Evolutionary conservation across 2,888 invertebrate genomes (phyloP).

Genomic region (Taenaris catops): DNA sequence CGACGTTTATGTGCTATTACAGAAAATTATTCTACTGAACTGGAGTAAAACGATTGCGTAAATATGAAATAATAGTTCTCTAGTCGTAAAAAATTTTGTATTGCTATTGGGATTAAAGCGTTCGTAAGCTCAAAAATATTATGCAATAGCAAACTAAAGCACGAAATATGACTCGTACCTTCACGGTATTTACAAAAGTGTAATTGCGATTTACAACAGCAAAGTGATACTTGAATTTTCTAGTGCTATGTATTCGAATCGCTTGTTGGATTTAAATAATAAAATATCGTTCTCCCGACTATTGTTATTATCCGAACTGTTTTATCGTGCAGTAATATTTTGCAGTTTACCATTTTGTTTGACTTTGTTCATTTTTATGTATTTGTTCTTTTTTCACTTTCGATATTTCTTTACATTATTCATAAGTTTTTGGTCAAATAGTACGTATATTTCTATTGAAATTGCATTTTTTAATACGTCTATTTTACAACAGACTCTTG

Average conservation of each 20-base stretch:
- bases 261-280: conserved; percentile 1
- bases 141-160: conserved; percentile 16
- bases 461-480: no score
- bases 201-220: conserved; percentile 20
- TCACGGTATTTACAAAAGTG: conserved; percentile 15
- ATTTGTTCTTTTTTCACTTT: no score
- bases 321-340: no score
- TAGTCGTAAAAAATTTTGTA: conserved; percentile 23
- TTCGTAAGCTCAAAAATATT: conserved; percentile 18
- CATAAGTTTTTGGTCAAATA: no score
- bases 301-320: conserved; percentile 1
- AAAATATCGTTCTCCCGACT: conserved; percentile 4
- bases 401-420: no score
- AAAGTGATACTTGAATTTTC: conserved; percentile 10
- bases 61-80: conserved; percentile 27
- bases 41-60: conserved; percentile 26
- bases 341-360: no score
- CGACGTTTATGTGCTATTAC: conserved; percentile 45
- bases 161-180: conserved; percentile 16
- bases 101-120: conserved; percentile 17
- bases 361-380: no score
- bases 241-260: conserved; percentile 9
- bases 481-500: no score
- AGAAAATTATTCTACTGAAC: conserved; percentile 38
- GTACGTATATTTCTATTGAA: no score